These are phyloP conservation scores for Seriola quinqueradiata DNA, from an alignment of 2,113 vertebrate species.

Conservation along the genomic window DNA sequence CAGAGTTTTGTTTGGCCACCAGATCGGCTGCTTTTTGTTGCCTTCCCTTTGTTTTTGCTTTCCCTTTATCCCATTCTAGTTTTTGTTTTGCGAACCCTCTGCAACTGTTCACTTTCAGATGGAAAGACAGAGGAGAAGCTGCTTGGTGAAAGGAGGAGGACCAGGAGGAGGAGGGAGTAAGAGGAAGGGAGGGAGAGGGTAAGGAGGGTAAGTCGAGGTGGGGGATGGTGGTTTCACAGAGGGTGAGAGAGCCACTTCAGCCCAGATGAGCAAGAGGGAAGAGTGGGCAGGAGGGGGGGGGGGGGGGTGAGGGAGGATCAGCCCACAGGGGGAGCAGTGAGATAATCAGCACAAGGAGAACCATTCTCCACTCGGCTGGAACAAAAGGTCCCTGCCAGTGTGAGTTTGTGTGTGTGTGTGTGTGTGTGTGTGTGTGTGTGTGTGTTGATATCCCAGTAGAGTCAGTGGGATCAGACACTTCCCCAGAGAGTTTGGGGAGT, in stretches of 20 bases:
- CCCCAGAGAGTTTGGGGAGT: conserved; percentile 42
- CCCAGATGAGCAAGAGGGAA: conserved; percentile 45
- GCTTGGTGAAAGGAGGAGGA: conserved; percentile 26
- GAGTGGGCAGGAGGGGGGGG: conserved; percentile 12
- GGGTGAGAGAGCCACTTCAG: conserved; percentile 61
- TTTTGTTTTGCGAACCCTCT: conserved; percentile 29
- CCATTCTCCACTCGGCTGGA: conserved; percentile 75
- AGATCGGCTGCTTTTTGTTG: conserved; percentile 38
- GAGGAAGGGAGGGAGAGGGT: not conserved
- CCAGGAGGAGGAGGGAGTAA: not conserved
- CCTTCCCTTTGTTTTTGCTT: conserved; percentile 32
- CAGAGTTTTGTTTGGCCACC: conserved; percentile 36
- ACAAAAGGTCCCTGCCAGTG: conserved; percentile 69
- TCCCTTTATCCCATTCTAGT: conserved; percentile 24
- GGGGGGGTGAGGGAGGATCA: conserved; percentile 5
- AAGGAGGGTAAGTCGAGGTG: conserved; percentile 1
- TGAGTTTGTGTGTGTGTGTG: conserved; percentile 46
- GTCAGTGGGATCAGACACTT: conserved; percentile 45
- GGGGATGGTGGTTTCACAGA: conserved; percentile 54
- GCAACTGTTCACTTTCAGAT: conserved; percentile 60
- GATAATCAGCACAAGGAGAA: conserved; percentile 78
- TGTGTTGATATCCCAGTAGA: conserved; percentile 54
- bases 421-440: conserved; percentile 44
- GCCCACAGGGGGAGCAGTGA: conserved; percentile 55
- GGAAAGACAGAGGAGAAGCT: conserved; percentile 47